Base-by-base conservation (phyloP, 2,113 vertebrate species). In the Corapipo altera region DNA sequence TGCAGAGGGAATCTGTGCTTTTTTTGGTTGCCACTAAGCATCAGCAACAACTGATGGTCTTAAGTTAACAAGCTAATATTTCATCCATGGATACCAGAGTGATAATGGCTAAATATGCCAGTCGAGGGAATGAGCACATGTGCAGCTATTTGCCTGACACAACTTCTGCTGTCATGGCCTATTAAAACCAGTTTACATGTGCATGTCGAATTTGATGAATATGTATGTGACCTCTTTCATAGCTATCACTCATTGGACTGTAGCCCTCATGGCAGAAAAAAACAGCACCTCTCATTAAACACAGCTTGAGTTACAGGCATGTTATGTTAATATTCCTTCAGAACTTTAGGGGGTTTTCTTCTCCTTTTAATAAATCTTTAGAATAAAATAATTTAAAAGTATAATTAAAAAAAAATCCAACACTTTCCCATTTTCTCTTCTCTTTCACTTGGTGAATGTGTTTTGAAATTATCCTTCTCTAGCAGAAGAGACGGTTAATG, bases 181-280 rank as follows among this genome's bases (percentile, higher is more conserved):
- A 99, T 99, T 99, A 99, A 99, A 99, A 98, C 98, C 98, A 98
- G 98, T 99, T 99, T 99, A 99, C 99, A 99, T 99, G 98, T 98
- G 98, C 99, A 98, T 98, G 98, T 99, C 98, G 98, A 98, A 99
- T 98, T 98, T 98, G 98, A 99, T 99, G 99, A 99, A 99, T 99
- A 99, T 99, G 99, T 98, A 99, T 99, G 99, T 99, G 99, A 99
- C 99, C 99, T 99, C 98, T 98, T 99, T 99, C 98, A 98, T 98
- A 98, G 98, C 97, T 98, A 98, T 98, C 98, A 98, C 97, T 98
- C 98, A 98, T 96, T 98, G 98, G 97, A 96, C 97, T 96, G 91
- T 74, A 96, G 97, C 98, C 98, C 98, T 98, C 96, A 93, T 97
- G 98, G 99, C 98, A 98, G 98, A 97, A 97, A 97, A 95, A 98